These are phyloP conservation scores for Zeuzera pyrina DNA, from an alignment of 2,888 invertebrate genomes.

Conservation along the genomic window DNA sequence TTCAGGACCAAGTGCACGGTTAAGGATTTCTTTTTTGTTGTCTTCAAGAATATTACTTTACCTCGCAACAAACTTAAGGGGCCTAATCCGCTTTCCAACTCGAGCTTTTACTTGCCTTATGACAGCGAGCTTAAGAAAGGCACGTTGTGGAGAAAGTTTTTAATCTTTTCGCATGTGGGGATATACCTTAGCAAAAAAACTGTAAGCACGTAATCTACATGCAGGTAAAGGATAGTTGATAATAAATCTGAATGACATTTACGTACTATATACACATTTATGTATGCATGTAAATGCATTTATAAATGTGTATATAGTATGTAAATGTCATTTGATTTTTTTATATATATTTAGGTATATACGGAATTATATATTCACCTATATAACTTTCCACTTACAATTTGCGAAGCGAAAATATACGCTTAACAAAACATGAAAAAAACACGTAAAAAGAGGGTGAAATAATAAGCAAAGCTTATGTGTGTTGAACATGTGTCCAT, in stretches of 20 bases:
- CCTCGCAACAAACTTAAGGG: slow-evolving; percentile 62
- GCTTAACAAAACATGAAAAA: slow-evolving; percentile 10
- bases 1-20: slow-evolving; percentile 37
- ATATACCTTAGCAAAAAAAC: slow-evolving; percentile 3
- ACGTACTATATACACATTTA: too few species aligned
- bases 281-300: too few species aligned
- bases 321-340: too few species aligned
- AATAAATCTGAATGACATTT: too few species aligned
- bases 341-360: too few species aligned
- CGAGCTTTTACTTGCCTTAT: slow-evolving; percentile 61
- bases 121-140: slow-evolving; percentile 55
- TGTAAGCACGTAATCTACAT: neutral
- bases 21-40: slow-evolving; percentile 44
- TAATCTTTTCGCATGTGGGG: slow-evolving; percentile 44
- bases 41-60: slow-evolving; percentile 57
- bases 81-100: slow-evolving; percentile 64
- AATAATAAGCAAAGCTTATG: slow-evolving; percentile 46
- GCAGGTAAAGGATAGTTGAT: neutral
- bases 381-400: slow-evolving; percentile 4
- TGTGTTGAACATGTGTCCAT: slow-evolving; percentile 48
- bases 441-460: slow-evolving; percentile 20
- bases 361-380: neutral
- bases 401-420: slow-evolving; percentile 10
- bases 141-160: slow-evolving; percentile 51
- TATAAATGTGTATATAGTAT: too few species aligned